Percentiles rank a stretch among this genome's conserved stretches.
phyloP scores from a whole-genome alignment of 2,113 vertebrate species.

The zebrafish (Danio rerio) region GRCz12tu NC_133192.1:10918001-10918500 shows the following conservation, averaged over 20 bases:
- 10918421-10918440: too few species aligned
- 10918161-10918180: constrained; percentile 58
- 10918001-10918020: constrained; percentile 16
- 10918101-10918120: constrained; percentile 50
- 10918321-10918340: too few species aligned
- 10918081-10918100: constrained; percentile 53
- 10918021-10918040: constrained; percentile 51
- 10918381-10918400: too few species aligned
- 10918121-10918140: constrained; percentile 55
- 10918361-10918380: too few species aligned
- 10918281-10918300: neutral
- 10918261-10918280: neutral
- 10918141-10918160: constrained; percentile 58
- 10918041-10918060: constrained; percentile 38
- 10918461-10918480: too few species aligned
- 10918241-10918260: constrained; percentile 25
- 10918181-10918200: constrained; percentile 62
- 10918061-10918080: constrained; percentile 56
- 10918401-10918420: too few species aligned
- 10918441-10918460: too few species aligned
- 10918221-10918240: constrained; percentile 51
- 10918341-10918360: too few species aligned
- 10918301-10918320: neutral
- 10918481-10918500: too few species aligned
- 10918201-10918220: constrained; percentile 54